Base-by-base conservation (phyloP, 2,797 vertebrate species). In the Alfaro cultratus region DNA sequence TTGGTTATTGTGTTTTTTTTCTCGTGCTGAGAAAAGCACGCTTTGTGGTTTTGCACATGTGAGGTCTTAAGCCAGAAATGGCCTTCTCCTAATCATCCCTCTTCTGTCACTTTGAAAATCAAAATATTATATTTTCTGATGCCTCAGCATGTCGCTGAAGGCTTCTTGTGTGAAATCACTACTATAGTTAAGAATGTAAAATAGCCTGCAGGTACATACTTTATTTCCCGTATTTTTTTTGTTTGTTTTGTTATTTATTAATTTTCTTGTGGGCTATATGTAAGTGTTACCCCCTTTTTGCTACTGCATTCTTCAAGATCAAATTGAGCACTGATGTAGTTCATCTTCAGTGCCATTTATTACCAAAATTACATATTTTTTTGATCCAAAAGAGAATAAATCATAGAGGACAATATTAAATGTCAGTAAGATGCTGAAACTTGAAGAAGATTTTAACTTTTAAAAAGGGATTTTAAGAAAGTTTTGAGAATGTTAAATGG, bases 41-140 rank as follows among this genome's bases (percentile, higher is more conserved):
- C 90, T 92, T 94, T 94, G 94, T 95, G 93, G 84, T 94, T 95
- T 94, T 95, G 94, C 94, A 95, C 91, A 95, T 79, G 93, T 94
- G 92, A 93, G 89, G 90, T 94, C 93, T 94, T 91, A 88, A 94
- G 89, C 92, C 91, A 94, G 80, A 91, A 89, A 91, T 91, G 86
- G 89, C 92, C 91, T 94, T 94, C 88, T 91, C 88, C 88, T 86
- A 85, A 88, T 82, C 84, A 78, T 85, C 88, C 87, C 83, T 86
- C 81, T 88, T 84, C 84, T 87, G 79, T 78, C 79, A 91, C 84
- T 87, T 92, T 87, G 74, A 83, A 68, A 93, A 83, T n/a, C 85
- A 83, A 34, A 62, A 85, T 83, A 68, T 71, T 76, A 84, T 73
- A 78, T 90, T 89, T 87, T 82, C 47, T 75, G 89, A 92, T 91